Evolutionary conservation across 2,888 invertebrate species (phyloP), one percentile per base, ranked within the genome.

Genomic region (Agrilus biguttatus): DNA sequence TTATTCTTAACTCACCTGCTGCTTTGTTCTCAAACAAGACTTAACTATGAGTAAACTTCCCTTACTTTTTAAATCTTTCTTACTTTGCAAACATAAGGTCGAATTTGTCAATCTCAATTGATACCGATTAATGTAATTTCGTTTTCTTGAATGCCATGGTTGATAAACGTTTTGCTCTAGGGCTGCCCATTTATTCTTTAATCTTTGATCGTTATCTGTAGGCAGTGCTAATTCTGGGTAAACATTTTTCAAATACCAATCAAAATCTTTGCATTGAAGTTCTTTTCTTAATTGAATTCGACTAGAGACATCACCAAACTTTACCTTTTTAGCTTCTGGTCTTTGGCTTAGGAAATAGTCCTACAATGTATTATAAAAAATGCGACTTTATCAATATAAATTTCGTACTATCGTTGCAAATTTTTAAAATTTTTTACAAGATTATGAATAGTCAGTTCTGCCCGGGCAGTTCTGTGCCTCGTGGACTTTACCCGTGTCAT

Each of bases 221-320:
- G 83, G 84, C 10, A 77, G 60, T 41, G 76, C 73, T 39, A 90
- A 58, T 60, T 88, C 86, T 0, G 90, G 89, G 63, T 92, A 92
- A 3, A 93, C 72, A 47, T 79, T 81, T 41, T 84, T 78, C 50
- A 93, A 62, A 57, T 89, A 93, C 92, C 92, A 93, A 44, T 81
- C 74, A 64, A 93, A 93, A 19, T 80, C 71, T 51, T 83, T 77
- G 65, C 93, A 93, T 8, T 80, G 68, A 1, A 92, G 67, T n/a
- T 68, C 69, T 53, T 84, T 70, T 1, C 92, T 73, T 7, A 97
- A 65, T 23, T 73, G 69, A 8, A 79, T 51, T 39, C 95, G 73
- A 0, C 83, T 81, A 0, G 79, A 73, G 14, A 97, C 71, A 61
- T 96, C 86, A 0, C 96, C 97, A 51, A 77, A 83, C 36, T 74